Percentiles rank a stretch among this genome's conserved stretches.
Conservation (phyloP, 2,888 invertebrate genomes). For the Drosophila dives region DNA sequence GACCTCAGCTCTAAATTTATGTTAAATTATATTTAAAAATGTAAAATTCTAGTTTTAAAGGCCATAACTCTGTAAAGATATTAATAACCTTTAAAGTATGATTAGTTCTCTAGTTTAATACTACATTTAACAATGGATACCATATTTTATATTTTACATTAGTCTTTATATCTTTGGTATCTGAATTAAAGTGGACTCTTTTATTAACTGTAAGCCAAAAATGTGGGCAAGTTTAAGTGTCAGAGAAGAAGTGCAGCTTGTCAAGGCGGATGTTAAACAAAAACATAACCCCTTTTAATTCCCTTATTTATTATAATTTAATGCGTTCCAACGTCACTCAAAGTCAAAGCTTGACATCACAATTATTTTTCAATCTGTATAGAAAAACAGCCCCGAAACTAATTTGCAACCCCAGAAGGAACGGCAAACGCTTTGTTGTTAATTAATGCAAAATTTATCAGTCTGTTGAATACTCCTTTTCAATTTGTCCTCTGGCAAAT, state of each 20-base stretch:
- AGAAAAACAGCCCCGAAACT: slow-evolving; percentile 16
- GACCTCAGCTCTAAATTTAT: too few species aligned
- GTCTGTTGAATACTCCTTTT: slow-evolving; percentile 39
- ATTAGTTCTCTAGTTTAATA: background rate
- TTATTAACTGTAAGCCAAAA: slow-evolving; percentile 52
- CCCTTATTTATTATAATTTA: slow-evolving; percentile 68
- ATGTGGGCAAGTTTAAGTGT: background rate
- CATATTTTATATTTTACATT: background rate
- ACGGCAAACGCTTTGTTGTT: slow-evolving; percentile 37
- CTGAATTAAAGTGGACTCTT: slow-evolving; percentile 8
- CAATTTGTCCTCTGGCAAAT: slow-evolving; percentile 1
- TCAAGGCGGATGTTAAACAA: slow-evolving; percentile 22
- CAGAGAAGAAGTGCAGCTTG: background rate
- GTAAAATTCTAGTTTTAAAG: background rate
- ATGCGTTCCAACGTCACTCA: slow-evolving; percentile 71
- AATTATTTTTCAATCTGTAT: slow-evolving; percentile 53
- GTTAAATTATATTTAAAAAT: too few species aligned
- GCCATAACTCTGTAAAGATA: background rate
- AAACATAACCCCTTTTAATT: slow-evolving; percentile 67
- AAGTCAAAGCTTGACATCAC: slow-evolving; percentile 65
- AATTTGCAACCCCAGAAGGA: background rate
- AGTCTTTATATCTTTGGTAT: background rate
- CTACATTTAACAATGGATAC: background rate
- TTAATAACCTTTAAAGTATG: background rate
- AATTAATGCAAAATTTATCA: slow-evolving; percentile 60